Base-by-base conservation (phyloP, 1,140 invertebrate species). In the Drosophila mojavensis region DNA sequence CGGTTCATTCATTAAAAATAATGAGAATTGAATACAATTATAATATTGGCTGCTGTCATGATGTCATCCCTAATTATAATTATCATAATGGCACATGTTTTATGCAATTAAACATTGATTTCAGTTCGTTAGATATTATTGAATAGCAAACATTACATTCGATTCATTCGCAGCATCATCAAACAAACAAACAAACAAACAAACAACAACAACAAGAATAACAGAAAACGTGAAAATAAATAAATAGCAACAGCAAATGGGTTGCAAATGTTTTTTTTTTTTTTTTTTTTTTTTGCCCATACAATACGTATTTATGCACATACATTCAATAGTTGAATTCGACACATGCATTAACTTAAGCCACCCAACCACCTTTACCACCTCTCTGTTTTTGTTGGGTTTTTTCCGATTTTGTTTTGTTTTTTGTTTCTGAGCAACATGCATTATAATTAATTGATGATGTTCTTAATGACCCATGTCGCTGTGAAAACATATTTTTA, bases 1-100 rank as follows among this genome's bases (percentile, higher is more conserved):
- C 58, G 65, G 30, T 73, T 74, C 78, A 64, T 75, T 81, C 67
- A 78, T 81, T 78, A 78, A 81, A 78, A 75, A 78, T 81, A 78
- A 81, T 85, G 78, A 66, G 69, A 81, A 85, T 85, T 81, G 54
- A 81, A 85, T 81, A 81, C 75, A 81, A 86, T 70, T 63, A 58
- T 69, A 39, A 61, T 68, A 64, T 61, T 41, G 39, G 43, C 24
- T 26, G 64, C 53, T 56, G 54, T 76, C 67, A 63, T 73, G 75
- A 79, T 79, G 82, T 86, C 82, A 65, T 48, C 48, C 53, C 82
- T 73, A 86, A 85, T 85, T 85, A 86, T 85, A 79, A 81, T 86
- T 86, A 86, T 75, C 67, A 76, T 76, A 86, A 85, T 85, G 65
- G 75, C 77, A 70, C 66, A 70, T 86, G 69, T 86, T 79, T 55